These are phyloP conservation scores for Herpailurus yagouaroundi DNA, from an alignment of 2,113 vertebrate genomes.

Conservation along the genomic window DNA sequence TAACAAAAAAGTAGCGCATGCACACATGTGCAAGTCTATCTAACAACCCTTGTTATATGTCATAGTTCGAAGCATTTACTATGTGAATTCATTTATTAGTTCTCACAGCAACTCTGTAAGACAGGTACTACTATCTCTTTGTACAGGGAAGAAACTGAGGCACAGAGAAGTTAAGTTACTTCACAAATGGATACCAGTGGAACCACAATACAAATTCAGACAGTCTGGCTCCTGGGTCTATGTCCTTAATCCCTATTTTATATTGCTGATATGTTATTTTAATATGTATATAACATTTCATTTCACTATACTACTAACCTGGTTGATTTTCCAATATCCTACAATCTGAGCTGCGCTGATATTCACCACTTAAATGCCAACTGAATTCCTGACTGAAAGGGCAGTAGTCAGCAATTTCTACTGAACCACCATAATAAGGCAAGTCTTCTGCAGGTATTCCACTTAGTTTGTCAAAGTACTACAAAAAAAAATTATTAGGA, in stretches of 20 bases:
- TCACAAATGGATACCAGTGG: not conserved
- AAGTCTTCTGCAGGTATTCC: constrained; percentile 90
- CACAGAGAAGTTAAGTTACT: not conserved
- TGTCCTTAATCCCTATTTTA: not conserved
- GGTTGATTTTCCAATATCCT: constrained; percentile 94
- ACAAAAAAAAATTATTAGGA: constrained; percentile 42
- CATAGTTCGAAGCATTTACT: not conserved
- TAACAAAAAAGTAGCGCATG: not conserved
- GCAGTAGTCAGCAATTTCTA: constrained; percentile 98
- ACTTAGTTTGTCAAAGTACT: constrained; percentile 96
- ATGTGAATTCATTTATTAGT: constrained; percentile 27
- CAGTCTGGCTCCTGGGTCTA: not conserved
- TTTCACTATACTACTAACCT: constrained; percentile 83
- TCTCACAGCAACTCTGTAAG: not conserved
- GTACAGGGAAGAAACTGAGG: constrained; percentile 9
- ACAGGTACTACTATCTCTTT: not conserved
- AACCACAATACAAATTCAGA: not conserved
- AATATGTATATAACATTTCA: not conserved
- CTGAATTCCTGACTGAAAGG: constrained; percentile 99
- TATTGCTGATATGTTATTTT: not conserved
- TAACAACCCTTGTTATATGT: not conserved
- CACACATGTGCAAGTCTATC: not conserved
- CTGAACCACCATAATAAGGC: constrained; percentile 94
- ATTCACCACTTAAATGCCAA: constrained; percentile 96
- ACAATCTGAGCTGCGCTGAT: constrained; percentile 97